Evolutionary conservation across 2,888 invertebrate species (phyloP).

Genomic region (Caenorhabditis panamensis): DNA sequence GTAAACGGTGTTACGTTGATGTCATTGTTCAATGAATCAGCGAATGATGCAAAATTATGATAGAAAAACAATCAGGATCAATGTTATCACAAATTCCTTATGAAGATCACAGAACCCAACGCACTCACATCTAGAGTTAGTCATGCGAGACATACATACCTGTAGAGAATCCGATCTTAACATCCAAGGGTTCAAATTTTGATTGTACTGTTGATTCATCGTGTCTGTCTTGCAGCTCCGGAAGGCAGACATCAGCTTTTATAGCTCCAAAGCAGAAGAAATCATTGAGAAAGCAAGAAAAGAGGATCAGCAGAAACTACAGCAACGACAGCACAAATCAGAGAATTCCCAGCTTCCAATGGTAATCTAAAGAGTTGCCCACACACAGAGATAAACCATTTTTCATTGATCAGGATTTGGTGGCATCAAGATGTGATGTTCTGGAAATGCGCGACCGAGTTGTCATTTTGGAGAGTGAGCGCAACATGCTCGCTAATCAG

Average conservation of each 20-base stretch:
- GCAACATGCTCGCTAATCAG: conserved; percentile 35
- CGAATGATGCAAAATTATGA: too few relatives aligned
- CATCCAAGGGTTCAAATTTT: too few relatives aligned
- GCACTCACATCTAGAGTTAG: too few relatives aligned
- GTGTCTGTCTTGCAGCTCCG: conserved; percentile 44
- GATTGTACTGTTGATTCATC: background rate
- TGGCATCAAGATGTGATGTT: conserved; percentile 33
- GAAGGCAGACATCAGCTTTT: conserved; percentile 45
- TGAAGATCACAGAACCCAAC: too few relatives aligned
- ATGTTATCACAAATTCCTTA: too few relatives aligned
- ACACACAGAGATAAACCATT: background rate
- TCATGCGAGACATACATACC: too few relatives aligned
- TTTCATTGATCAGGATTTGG: conserved; percentile 43
- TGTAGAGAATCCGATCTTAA: background rate
- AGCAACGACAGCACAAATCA: conserved; percentile 36
- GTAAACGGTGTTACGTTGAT: background rate
- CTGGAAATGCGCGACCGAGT: conserved; percentile 40
- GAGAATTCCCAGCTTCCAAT: background rate
- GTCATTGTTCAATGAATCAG: too few relatives aligned
- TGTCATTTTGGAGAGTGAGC: conserved; percentile 44
- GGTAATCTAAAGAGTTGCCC: conserved; percentile 26
- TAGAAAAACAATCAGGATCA: too few relatives aligned
- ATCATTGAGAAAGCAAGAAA: conserved; percentile 44
- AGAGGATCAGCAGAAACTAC: conserved; percentile 35
- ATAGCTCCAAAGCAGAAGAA: conserved; percentile 40